A percentile compares a stretch with the other conserved stretches of the same genome.
Conservation (phyloP, 2,113 vertebrate species). For the Catagonus wagneri region DNA sequence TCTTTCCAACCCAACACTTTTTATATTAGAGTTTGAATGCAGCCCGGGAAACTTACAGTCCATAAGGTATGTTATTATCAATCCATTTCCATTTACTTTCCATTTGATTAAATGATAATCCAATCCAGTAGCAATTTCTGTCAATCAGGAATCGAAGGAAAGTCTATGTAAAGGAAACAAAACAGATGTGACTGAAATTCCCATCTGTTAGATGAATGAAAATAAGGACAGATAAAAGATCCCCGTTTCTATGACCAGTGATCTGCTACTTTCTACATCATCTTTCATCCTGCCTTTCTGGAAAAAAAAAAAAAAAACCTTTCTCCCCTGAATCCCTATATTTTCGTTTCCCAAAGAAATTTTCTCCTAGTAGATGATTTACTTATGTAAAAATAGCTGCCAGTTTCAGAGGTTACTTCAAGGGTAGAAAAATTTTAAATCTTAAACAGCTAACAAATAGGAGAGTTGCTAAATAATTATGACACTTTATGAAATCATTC, state of each 20-base stretch:
- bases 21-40: neutral
- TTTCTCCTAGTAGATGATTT: neutral
- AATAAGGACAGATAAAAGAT: neutral
- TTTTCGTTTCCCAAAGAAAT: neutral
- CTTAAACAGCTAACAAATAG: neutral
- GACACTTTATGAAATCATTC: neutral
- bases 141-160: neutral
- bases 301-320: neutral
- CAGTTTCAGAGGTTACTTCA: neutral
- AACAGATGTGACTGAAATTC: neutral
- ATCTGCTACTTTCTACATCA: neutral
- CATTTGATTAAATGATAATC: neutral
- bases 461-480: neutral
- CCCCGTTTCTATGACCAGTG: no score
- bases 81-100: neutral
- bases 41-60: slow-evolving; percentile 41
- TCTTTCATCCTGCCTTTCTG: neutral
- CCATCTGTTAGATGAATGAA: neutral
- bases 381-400: neutral
- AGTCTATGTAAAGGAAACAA: neutral
- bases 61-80: neutral
- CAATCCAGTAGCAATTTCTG: slow-evolving; percentile 36
- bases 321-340: neutral
- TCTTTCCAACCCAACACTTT: neutral
- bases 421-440: neutral